Base-by-base conservation (phyloP, 2,113 vertebrate genomes). In the Aspiorhynchus laticeps region DNA sequence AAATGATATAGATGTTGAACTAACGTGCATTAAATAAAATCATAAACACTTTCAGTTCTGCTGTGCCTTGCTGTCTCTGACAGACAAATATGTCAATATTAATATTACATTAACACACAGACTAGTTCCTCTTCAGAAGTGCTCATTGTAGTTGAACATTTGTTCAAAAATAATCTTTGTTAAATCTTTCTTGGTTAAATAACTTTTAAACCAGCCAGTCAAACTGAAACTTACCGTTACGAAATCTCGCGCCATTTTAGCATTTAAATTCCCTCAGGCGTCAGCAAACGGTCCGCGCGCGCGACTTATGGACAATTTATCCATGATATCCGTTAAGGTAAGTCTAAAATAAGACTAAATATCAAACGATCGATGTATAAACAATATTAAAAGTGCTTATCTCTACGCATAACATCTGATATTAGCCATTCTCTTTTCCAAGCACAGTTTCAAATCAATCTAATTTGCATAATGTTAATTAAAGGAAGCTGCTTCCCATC, bases 381-480 rank as follows among this genome's bases (percentile, higher is more conserved):
- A 31, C 9, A n/a, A 56, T 36, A 36, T 36, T 26, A 26, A 33
- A 33, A 59, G 17, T 2, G 14, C 12, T 79, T 59, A 56, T 56
- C 51, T 59, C 10, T 7, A 9, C 9, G 4, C 24, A 26, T 56
- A 28, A 5, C 36, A 8, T 63, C 10, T 38, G 31, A 80, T 24
- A 36, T 79, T 38, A 38, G 10, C 51, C 28, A 61, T 80, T 79
- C 31, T 41, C 26, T 53, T 31, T 53, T 21, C 4, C 38, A 17
- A 38, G 24, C 59, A 15, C 6, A 28, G 80, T 41, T 80, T 81
- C 14, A 19, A 59, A 41, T 81, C 59, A 6, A 43, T 43, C 59
- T 28, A 10, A 65, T 81, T 81, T 81, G 80, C 36, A 65, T 81
- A 46, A 65, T 21, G 43, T 83, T 71, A 71, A 83, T 83, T 83